These are phyloP conservation scores for Drosophila mimica DNA, from an alignment of 2,888 invertebrate genomes.

Conservation along the genomic window DNA sequence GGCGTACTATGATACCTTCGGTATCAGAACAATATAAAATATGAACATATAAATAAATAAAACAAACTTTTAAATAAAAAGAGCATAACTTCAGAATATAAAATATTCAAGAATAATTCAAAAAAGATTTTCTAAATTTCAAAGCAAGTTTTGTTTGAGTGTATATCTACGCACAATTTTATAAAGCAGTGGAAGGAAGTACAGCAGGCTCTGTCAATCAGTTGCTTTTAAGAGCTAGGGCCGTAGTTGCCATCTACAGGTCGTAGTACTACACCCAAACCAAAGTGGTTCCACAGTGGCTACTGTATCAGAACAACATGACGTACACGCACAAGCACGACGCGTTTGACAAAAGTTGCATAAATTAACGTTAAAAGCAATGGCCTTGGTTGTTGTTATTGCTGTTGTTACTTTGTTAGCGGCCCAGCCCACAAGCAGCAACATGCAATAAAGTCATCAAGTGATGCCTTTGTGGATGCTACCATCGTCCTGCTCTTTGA, in stretches of 20 bases:
- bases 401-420: constrained; percentile 67
- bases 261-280: constrained; percentile 9
- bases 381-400: constrained; percentile 48
- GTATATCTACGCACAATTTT: constrained; percentile 21
- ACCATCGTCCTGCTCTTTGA: constrained; percentile 25
- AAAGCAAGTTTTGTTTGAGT: not conserved
- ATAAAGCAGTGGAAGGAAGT: constrained; percentile 19
- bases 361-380: constrained; percentile 81
- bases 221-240: constrained; percentile 39
- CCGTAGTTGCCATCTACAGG: constrained; percentile 10
- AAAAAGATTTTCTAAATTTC: not conserved
- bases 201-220: constrained; percentile 50
- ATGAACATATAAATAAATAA: no score
- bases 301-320: constrained; percentile 41
- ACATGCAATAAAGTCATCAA: constrained; percentile 80
- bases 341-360: constrained; percentile 79
- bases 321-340: constrained; percentile 46
- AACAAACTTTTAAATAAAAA: no score
- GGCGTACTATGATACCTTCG: no score
- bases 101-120: not conserved
- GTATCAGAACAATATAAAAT: no score
- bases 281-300: constrained; percentile 31
- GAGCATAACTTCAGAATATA: no score
- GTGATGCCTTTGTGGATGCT: constrained; percentile 59
- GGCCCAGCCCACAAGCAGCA: constrained; percentile 41